Percentiles rank a stretch among this genome's conserved stretches.
These are phyloP conservation scores for Volucella inflata DNA, from an alignment of 2,888 invertebrate genomes.

Conservation along the genomic window DNA sequence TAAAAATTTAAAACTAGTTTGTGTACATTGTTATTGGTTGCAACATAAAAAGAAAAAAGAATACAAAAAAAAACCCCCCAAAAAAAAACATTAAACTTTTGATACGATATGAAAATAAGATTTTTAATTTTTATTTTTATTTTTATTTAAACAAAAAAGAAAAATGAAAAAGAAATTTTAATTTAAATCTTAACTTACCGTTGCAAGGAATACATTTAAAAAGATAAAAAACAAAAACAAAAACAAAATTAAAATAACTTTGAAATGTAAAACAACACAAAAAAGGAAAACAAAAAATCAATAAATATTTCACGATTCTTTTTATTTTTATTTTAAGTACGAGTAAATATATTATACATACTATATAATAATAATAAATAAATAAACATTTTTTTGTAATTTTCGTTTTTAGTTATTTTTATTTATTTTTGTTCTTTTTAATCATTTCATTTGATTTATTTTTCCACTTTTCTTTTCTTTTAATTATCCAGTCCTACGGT, in stretches of 20 bases:
- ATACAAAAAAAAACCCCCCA: slow-evolving; percentile 35
- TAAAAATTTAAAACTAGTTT: slow-evolving; percentile 51
- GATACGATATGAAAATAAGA: slow-evolving; percentile 67
- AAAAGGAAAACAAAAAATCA: slow-evolving; percentile 3
- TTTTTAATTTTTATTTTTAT: slow-evolving; percentile 27
- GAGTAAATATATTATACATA: slow-evolving; percentile 70
- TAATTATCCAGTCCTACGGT: not conserved
- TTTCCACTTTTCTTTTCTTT: not conserved
- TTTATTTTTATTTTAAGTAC: slow-evolving; percentile 71
- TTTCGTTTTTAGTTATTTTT: slow-evolving; percentile 46
- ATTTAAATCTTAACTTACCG: slow-evolving; percentile 39
- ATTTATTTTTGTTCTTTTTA: slow-evolving; percentile 20
- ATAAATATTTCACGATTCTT: slow-evolving; percentile 51
- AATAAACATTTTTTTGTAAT: slow-evolving; percentile 74
- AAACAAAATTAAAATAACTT: slow-evolving; percentile 15
- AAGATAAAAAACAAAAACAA: slow-evolving; percentile 23
- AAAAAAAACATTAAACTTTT: slow-evolving; percentile 54
- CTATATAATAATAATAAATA: slow-evolving; percentile 73
- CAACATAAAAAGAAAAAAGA: slow-evolving; percentile 38
- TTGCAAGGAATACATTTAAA: slow-evolving; percentile 47
- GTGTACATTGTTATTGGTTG: slow-evolving; percentile 74
- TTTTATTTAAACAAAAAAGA: slow-evolving; percentile 56
- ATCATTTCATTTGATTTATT: not conserved
- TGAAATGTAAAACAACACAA: slow-evolving; percentile 52
- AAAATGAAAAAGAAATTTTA: not conserved